Base-by-base conservation (phyloP, 1,140 invertebrate genomes). In the Trichonephila clavipes region DNA sequence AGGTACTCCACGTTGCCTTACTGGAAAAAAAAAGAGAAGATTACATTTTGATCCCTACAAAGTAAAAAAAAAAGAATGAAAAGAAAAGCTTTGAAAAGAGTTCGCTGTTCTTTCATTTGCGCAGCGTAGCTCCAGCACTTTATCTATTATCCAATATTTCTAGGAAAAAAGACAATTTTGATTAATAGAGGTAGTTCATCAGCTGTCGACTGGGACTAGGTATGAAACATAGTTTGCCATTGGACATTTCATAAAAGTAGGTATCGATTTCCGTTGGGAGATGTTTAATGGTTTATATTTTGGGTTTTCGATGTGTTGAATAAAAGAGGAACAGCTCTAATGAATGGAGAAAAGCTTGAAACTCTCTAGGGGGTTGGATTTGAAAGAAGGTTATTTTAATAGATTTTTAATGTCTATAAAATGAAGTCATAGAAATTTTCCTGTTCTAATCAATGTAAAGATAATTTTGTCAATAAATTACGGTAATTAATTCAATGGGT, bases 191-290 rank as follows among this genome's bases (percentile, higher is more conserved):
- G 44, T 21, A 24, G 51, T 85, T 85, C 51, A 85, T 85, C 82
- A 34, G 82, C 44, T 85, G 82, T 85, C 58, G 82, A 61, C 82
- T 14, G 82, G 24, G 19, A 61, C 82, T 34, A 77, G 69, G 69
- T 77, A 77, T 77, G 82, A 85, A 85, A 85, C 82, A 85, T 21
- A 59, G 44, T 85, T 51, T 85, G 51, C 82, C 82, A 59, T 61
- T 21, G 24, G 51, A 85, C 51, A 85, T 51, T 58, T 85, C 44
- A 85, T 85, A 85, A 85, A 85, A 85, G 44, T 24, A n/a, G 58
- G 51, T n/a, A 85, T 85, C 82, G 82, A 85, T 85, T 85, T 85
- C 82, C 82, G 44, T 28, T 85, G 58, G 58, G 82, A 85, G 58
- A 24, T 61, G 58, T 34, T 85, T 85, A 85, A 85, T 85, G 44